Evolutionary conservation across 2,797 vertebrate species (phyloP).

Genomic region (Gadopsis marmoratus): DNA sequence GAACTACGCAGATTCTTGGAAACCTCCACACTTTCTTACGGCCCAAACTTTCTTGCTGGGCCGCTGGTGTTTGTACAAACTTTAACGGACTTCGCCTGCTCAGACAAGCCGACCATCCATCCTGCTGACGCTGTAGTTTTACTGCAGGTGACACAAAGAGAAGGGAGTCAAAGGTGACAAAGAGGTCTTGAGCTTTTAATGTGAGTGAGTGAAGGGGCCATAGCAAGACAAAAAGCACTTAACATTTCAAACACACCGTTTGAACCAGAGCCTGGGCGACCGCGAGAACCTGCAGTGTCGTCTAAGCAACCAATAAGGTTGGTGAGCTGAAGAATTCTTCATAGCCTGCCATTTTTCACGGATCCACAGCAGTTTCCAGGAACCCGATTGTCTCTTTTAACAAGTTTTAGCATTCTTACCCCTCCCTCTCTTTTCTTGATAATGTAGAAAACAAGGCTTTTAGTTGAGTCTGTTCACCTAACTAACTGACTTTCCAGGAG

Average conservation of each 20-base stretch:
- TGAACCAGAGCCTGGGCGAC: constrained; percentile 26
- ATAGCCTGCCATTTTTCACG: constrained; percentile 16
- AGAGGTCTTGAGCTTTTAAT: constrained; percentile 49
- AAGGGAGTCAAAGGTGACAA: constrained; percentile 47
- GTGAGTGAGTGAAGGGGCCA: constrained; percentile 21
- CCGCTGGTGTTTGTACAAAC: neutral
- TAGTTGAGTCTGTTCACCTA: constrained; percentile 22
- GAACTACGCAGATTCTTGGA: constrained; percentile 2
- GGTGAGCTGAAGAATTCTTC: constrained; percentile 43
- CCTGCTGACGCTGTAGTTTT: constrained; percentile 35
- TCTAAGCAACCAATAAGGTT: constrained; percentile 51
- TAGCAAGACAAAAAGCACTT: constrained; percentile 46
- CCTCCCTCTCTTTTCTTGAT: neutral
- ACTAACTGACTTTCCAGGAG: constrained; percentile 1
- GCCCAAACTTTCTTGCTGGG: constrained; percentile 6
- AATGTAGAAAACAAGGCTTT: constrained; percentile 30
- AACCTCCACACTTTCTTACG: neutral
- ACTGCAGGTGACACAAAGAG: constrained; percentile 36
- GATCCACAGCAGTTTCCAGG: constrained; percentile 35
- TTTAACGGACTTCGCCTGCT: neutral
- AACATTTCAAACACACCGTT: constrained; percentile 54
- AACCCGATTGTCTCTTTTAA: constrained; percentile 49
- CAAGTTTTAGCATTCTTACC: constrained; percentile 6
- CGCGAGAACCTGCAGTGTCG: constrained; percentile 7
- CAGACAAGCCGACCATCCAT: constrained; percentile 11